Conservation (phyloP, 2,113 vertebrate species). For the Amazona guildingii region DNA sequence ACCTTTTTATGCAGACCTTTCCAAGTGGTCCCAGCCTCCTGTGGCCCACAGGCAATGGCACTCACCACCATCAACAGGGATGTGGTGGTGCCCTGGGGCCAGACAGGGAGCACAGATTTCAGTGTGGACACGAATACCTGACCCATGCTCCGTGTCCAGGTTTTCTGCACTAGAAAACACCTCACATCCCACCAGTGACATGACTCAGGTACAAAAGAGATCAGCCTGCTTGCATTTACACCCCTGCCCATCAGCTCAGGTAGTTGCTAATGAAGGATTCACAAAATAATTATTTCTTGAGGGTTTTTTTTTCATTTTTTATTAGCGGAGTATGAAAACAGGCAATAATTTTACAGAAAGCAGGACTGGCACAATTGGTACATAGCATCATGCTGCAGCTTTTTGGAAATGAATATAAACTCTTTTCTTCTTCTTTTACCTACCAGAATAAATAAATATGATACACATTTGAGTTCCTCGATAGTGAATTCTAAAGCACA, state of each 20-base stretch:
- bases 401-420: conserved; percentile 62
- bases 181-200: not conserved
- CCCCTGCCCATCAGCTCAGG: accelerated
- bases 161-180: not conserved
- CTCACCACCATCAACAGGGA: not conserved
- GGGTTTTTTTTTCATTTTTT: conserved; percentile 33
- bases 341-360: conserved; percentile 78
- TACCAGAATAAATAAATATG: conserved; percentile 83
- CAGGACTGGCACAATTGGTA: conserved; percentile 66
- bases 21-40: not conserved
- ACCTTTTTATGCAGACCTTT: not conserved
- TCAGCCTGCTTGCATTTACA: not conserved
- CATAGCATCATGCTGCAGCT: conserved; percentile 75
- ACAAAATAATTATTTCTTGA: not conserved
- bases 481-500: conserved; percentile 75
- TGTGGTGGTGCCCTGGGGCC: accelerated
- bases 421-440: conserved; percentile 58
- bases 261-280: not conserved
- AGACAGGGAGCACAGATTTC: not conserved
- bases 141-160: too few species aligned
- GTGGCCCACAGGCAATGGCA: not conserved
- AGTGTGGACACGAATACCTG: accelerated
- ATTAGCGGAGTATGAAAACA: conserved; percentile 78
- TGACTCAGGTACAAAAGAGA: accelerated
- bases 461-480: conserved; percentile 69